Conservation (phyloP, 2,888 invertebrate species). For the Scaptomyza cyrtandrae region DNA sequence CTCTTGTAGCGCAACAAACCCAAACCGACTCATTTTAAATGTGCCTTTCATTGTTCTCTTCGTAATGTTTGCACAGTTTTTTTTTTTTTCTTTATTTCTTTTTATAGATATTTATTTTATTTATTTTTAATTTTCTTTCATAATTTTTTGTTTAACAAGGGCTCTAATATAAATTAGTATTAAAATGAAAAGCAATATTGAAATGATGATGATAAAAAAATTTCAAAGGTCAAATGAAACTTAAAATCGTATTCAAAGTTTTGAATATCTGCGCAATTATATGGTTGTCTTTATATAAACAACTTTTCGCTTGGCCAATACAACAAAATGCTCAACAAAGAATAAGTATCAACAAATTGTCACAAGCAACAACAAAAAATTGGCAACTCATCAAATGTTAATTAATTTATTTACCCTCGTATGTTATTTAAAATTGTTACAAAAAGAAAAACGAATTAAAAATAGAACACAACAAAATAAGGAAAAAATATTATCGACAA, state of each 20-base stretch:
- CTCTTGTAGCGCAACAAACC: constrained; percentile 46
- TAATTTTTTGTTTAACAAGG: constrained; percentile 61
- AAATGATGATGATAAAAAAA: constrained; percentile 50
- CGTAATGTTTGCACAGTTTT: constrained; percentile 53
- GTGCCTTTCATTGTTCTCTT: constrained; percentile 52
- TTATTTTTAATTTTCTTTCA: constrained; percentile 31
- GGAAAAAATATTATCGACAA: constrained; percentile 15
- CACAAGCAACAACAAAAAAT: constrained; percentile 17
- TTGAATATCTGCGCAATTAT: constrained; percentile 64
- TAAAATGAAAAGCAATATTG: constrained; percentile 59
- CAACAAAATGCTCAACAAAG: constrained; percentile 42
- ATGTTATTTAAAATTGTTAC: constrained; percentile 47
- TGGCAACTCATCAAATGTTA: constrained; percentile 22
- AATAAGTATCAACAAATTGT: constrained; percentile 13
- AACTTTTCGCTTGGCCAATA: constrained; percentile 50
- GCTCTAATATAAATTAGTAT: constrained; percentile 51
- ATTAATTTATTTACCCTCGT: constrained; percentile 19
- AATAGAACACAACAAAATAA: constrained; percentile 14
- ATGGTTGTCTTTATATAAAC: constrained; percentile 43
- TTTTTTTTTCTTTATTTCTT: constrained; percentile 44
- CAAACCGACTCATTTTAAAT: constrained; percentile 42
- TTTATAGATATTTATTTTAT: constrained; percentile 25
- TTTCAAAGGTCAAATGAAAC: constrained; percentile 49
- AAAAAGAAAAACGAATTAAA: not conserved
- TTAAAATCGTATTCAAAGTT: constrained; percentile 83